Base-by-base conservation (phyloP, 35 echinoderm and acorn worm species). In the Eucidaris tribuloides region DNA sequence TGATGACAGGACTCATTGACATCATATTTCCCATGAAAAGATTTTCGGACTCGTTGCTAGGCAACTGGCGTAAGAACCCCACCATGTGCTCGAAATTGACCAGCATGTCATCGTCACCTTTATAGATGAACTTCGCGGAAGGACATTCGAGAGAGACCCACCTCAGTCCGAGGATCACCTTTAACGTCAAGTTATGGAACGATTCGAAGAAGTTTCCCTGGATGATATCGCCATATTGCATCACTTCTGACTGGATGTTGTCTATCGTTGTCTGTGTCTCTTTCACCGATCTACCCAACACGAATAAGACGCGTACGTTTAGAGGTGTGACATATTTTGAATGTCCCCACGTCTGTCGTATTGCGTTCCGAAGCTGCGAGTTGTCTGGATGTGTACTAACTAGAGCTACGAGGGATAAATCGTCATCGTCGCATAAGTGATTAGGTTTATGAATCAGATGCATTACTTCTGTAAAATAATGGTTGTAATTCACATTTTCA, bases 31-130 rank as follows among this genome's bases (percentile, higher is more conserved):
- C 94, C 54, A 97, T 61, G 41, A 92, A 97, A 24, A 92, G 64
- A 39, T 80, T 55, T 18, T 79, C 27, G 14, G 84, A 56, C 31
- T 84, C 34, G 29, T 35, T 43, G 29, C 19, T 59, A 2, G 79
- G 62, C 14, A 94, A 33, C 14, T 63, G 44, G 15, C 81, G 25
- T 13, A 91, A 42, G 46, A 54, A 88, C 4, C 61, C 22, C 6
- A 71, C 74, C 34, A 91, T 88, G 55, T 71, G 84, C 60, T 88
- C 82, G 62, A 96, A 96, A 61, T 96, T 96, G 46, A 96, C 88
- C 23, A 96, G 46, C 93, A 96, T 96, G 61, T 96, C 93, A 34
- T 96, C 93, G 32, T 96, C 89, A 0, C 89, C 93, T 79, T 96
- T 96, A 50, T 96, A 96, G 24, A 96, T 34, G 39, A 88, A 91